Evolutionary conservation across 2,888 invertebrate genomes (phyloP).

Genomic region (Drosophila niveifrons): DNA sequence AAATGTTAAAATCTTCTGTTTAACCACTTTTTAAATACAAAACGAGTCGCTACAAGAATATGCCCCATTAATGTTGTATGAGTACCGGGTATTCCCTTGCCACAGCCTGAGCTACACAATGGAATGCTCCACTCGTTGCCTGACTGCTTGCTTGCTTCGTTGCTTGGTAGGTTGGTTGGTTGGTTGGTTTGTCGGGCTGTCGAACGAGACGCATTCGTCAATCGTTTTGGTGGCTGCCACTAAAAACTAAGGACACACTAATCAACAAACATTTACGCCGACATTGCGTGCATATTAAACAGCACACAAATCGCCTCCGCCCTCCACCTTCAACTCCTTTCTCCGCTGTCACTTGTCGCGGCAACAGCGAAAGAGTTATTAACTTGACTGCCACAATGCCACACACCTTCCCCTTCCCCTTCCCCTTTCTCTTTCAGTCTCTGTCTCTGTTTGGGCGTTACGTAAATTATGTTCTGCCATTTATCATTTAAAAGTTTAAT

Average conservation of each 20-base stretch:
- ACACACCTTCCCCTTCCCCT: background rate
- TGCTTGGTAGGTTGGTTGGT: too few relatives aligned
- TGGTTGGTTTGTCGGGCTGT: conserved; percentile 1
- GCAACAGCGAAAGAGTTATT: conserved; percentile 73
- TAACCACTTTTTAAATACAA: too few relatives aligned
- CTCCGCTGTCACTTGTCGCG: conserved; percentile 10
- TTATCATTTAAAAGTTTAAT: conserved; percentile 82
- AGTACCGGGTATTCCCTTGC: too few relatives aligned
- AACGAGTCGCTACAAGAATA: too few relatives aligned
- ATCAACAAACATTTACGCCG: conserved; percentile 81
- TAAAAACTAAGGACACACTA: conserved; percentile 76
- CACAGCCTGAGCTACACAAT: conserved; percentile 1
- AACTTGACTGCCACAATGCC: conserved; percentile 68
- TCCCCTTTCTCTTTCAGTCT: background rate
- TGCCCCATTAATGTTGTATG: too few relatives aligned
- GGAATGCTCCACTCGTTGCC: conserved; percentile 14
- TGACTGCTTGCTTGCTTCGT: background rate
- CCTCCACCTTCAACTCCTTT: background rate
- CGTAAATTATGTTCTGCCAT: conserved; percentile 79
- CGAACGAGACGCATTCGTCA: conserved; percentile 51
- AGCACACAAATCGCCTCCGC: conserved; percentile 38
- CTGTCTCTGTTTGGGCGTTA: conserved; percentile 31
- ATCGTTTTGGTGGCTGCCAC: conserved; percentile 34
- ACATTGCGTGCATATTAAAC: conserved; percentile 81
- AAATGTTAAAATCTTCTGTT: too few relatives aligned